A percentile compares a stretch with the other conserved stretches of the same genome.
These are phyloP conservation scores for Martes flavigula DNA, from an alignment of 2,797 vertebrate genomes.

Conservation along the genomic window DNA sequence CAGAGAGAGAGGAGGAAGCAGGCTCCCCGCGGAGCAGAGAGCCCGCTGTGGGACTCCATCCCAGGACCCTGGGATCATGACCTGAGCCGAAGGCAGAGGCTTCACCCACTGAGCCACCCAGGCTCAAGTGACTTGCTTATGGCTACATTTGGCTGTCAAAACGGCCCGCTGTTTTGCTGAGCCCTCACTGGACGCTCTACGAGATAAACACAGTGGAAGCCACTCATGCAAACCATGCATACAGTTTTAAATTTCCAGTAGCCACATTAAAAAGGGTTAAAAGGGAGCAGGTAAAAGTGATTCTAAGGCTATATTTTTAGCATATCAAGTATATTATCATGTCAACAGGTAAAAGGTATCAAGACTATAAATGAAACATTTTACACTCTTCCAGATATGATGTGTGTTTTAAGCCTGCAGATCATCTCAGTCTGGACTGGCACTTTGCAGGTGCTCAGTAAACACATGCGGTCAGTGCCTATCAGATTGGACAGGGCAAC, in stretches of 20 bases:
- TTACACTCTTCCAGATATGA: background rate
- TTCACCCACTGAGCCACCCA: no score
- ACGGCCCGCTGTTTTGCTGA: background rate
- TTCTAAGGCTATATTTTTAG: background rate
- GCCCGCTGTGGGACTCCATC: no score
- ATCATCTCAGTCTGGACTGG: background rate
- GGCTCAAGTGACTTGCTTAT: background rate
- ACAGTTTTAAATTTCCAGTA: background rate
- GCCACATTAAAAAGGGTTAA: background rate
- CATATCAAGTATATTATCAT: background rate
- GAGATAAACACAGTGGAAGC: background rate
- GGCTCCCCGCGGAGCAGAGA: no score
- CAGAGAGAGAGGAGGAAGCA: no score
- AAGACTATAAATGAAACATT: background rate
- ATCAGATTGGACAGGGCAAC: rapidly evolving
- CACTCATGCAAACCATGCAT: no score
- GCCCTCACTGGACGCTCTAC: background rate
- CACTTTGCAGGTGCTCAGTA: rapidly evolving
- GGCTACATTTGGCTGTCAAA: background rate
- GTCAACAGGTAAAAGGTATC: background rate
- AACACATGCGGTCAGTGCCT: background rate
- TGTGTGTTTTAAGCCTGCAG: rapidly evolving
- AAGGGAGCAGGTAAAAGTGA: background rate
- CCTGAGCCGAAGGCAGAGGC: no score
- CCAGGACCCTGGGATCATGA: no score